Conservation (phyloP, 2,888 invertebrate species). For the Lacanobia oleracea region DNA sequence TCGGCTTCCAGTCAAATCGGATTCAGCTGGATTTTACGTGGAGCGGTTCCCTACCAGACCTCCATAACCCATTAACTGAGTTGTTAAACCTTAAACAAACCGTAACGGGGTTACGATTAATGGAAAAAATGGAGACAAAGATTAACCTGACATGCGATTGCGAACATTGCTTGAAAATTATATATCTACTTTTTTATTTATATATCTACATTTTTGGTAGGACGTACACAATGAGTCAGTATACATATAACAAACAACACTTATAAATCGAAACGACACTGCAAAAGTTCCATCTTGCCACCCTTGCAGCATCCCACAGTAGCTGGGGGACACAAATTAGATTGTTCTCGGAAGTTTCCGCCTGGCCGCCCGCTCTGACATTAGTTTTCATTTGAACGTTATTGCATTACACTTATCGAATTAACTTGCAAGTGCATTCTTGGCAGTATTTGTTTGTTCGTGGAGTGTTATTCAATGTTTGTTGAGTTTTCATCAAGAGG, state of each 20-base stretch:
- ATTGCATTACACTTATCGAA: slow-evolving; percentile 78
- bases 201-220: too few relatives aligned
- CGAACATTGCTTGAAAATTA: too few relatives aligned
- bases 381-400: slow-evolving; percentile 87
- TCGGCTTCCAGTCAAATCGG: too few relatives aligned
- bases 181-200: too few relatives aligned
- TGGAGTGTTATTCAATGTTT: slow-evolving; percentile 5
- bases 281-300: slow-evolving; percentile 2
- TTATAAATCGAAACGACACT: slow-evolving; percentile 2
- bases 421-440: slow-evolving; percentile 67
- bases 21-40: too few relatives aligned
- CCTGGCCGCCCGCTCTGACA: slow-evolving; percentile 76
- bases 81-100: too few relatives aligned
- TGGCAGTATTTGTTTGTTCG: slow-evolving; percentile 40
- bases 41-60: too few relatives aligned
- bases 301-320: slow-evolving; percentile 44
- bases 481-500: background rate
- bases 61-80: too few relatives aligned
- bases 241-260: background rate
- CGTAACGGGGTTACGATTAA: too few relatives aligned
- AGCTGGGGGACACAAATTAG: slow-evolving; percentile 81
- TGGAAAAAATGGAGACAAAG: too few relatives aligned
- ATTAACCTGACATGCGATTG: too few relatives aligned
- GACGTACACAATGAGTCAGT: too few relatives aligned
- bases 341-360: slow-evolving; percentile 82